Base-by-base conservation (phyloP, 92 coral and sea anemone species). In the Parazoanthus atlanticus region DNA sequence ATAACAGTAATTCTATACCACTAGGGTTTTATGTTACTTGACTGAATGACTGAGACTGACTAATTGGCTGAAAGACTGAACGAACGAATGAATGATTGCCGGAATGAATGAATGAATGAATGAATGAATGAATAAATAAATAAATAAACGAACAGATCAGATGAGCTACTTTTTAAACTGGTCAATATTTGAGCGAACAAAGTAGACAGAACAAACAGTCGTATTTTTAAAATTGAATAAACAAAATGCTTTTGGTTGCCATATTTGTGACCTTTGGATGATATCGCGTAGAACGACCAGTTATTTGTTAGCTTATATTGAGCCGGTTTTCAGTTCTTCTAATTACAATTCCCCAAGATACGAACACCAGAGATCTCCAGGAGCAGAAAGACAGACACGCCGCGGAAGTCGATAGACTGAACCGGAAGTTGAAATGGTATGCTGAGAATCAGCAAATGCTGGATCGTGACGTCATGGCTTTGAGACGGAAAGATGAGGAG, bases 381-480 rank as follows among this genome's bases (percentile, higher is more conserved):
- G 96, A 95, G 46, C 86, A 95, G 9, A 91, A 95, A 79, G 82
- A 91, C 43, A 90, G 93, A 33, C 93, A 95, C 87, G 91, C 91
- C 6, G 84, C 90, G 0, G 97, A 97, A 77, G 84, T 97, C 7
- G 97, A 95, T 54, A 92, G 98, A 30, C 90, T 97, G 86, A 96
- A 93, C 90, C 93, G 97, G 46, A 97, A 97, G 88, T 90, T 97
- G 38, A 94, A 94, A 77, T 97, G 99, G 99, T 97, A 97, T 84
- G 98, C 96, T 15, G 99, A 97, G 78, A 97, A 93, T 90, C 99
- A 97, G 90, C 94, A 94, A 40, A 89, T 97, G 85, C 93, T 97
- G 67, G 99, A 97, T 77, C 90, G 96, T 78, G 99, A 97, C 88
- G 86, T 92, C 13, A 91, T 91, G 71, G 88, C 93, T 4, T 79